Percentiles rank a stretch among this genome's conserved stretches.
Evolutionary conservation across 2,888 invertebrate genomes (phyloP).

Genomic region (Frankliniella intonsa): DNA sequence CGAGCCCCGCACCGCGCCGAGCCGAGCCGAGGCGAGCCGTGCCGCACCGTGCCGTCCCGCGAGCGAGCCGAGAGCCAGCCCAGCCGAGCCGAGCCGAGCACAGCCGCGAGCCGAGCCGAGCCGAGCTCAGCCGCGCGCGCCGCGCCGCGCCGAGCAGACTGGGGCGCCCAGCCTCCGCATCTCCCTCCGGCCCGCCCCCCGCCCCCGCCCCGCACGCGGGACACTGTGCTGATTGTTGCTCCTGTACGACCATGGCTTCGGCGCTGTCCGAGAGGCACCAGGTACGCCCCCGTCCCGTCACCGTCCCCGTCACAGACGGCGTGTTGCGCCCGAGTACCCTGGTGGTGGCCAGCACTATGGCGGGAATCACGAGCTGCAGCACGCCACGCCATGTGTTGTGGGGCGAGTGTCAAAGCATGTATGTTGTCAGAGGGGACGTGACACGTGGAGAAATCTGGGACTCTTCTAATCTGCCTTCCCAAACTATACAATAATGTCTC

Average conservation of each 20-base stretch:
- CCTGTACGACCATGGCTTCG: neutral
- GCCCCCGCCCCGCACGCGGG: neutral
- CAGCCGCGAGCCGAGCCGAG: neutral
- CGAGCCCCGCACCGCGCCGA: neutral
- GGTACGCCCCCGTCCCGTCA: neutral
- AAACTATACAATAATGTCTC: too few species aligned
- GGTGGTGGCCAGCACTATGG: too few species aligned
- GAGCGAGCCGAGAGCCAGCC: neutral
- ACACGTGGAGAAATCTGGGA: too few species aligned
- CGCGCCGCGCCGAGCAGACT: neutral
- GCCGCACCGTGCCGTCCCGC: neutral
- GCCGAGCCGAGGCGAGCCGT: neutral
- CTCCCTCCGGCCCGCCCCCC: neutral
- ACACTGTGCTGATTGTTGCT: neutral
- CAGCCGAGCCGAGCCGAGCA: slow-evolving; percentile 1
- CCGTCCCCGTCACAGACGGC: too few species aligned
- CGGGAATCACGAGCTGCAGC: too few species aligned
- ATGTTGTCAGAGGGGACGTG: too few species aligned
- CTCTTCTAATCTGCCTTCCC: too few species aligned
- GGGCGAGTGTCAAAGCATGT: too few species aligned
- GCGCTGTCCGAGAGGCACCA: slow-evolving; percentile 15
- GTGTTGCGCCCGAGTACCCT: too few species aligned
- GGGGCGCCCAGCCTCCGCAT: neutral
- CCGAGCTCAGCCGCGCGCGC: neutral
- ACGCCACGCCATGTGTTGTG: too few species aligned